These are phyloP conservation scores for Emydoidea blandingii DNA, from an alignment of 2,797 vertebrate species.

Conservation along the genomic window DNA sequence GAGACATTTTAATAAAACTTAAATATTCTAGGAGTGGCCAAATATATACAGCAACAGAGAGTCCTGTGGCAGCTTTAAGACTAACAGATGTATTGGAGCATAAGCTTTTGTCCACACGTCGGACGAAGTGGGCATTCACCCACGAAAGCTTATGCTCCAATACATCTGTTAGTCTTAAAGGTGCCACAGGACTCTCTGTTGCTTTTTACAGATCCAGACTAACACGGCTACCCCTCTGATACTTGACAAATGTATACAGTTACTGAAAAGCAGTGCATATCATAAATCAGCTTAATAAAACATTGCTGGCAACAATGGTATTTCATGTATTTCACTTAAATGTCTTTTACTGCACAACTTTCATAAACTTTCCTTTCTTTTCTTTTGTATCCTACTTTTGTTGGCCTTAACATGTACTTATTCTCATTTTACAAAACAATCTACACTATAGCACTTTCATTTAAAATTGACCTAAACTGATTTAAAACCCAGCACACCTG, in stretches of 20 bases:
- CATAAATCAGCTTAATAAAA: conserved; percentile 41
- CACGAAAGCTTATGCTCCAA: no score
- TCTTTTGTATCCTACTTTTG: background rate
- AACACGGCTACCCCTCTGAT: no score
- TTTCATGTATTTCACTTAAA: background rate
- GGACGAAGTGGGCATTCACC: no score
- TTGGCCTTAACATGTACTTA: background rate
- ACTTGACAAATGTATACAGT: background rate
- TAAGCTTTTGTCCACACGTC: no score
- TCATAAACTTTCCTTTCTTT: background rate
- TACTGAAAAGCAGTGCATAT: conserved; percentile 47
- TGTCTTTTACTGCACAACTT: conserved; percentile 16
- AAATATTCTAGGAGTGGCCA: conserved; percentile 48
- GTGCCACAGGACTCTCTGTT: no score
- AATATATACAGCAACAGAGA: background rate
- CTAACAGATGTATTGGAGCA: no score
- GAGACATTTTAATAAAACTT: conserved; percentile 4
- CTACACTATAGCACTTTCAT: background rate
- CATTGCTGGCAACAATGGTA: background rate
- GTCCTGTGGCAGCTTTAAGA: no score
- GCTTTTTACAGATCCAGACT: no score
- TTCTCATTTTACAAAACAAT: background rate
- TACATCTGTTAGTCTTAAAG: no score
- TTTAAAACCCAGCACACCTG: background rate
- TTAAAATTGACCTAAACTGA: background rate